phyloP scores from a whole-genome alignment of 1,140 invertebrate species.

The Temnothorax curvispinosus region DNA sequence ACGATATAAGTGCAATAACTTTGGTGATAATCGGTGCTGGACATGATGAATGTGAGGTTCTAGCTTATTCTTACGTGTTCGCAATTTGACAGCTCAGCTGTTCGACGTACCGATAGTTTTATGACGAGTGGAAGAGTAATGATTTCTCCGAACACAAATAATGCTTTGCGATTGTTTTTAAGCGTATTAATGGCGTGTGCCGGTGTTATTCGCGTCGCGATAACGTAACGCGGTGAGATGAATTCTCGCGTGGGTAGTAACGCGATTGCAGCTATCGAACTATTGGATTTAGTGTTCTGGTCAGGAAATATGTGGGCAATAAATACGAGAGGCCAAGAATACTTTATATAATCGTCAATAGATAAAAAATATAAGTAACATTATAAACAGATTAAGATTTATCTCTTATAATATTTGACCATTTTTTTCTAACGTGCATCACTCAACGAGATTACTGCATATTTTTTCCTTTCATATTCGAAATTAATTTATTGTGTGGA shows the following conservation, averaged over 20 bases:
- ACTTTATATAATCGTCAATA: not conserved
- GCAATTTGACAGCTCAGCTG: not conserved
- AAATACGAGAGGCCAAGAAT: not conserved
- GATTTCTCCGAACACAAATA: not conserved
- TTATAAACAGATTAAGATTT: not conserved
- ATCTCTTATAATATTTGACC: not conserved
- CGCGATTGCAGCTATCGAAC: not conserved
- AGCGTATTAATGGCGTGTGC: not conserved
- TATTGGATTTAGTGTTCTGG: not conserved
- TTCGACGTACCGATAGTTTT: not conserved
- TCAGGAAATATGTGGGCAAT: not conserved
- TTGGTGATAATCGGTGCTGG: not conserved
- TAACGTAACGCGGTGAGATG: not conserved
- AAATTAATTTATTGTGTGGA: not conserved
- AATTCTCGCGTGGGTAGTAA: constrained; percentile 5
- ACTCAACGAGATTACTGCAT: not conserved
- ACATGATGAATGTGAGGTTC: not conserved
- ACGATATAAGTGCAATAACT: not conserved
- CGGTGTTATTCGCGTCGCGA: not conserved
- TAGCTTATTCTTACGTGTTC: not conserved
- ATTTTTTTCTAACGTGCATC: not conserved
- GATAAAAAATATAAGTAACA: not conserved
- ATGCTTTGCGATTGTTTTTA: constrained; percentile 1
- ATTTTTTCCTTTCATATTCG: not conserved
- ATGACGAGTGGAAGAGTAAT: not conserved